phyloP scores from a whole-genome alignment of 1,140 invertebrate genomes.

The Mya arenaria region DNA sequence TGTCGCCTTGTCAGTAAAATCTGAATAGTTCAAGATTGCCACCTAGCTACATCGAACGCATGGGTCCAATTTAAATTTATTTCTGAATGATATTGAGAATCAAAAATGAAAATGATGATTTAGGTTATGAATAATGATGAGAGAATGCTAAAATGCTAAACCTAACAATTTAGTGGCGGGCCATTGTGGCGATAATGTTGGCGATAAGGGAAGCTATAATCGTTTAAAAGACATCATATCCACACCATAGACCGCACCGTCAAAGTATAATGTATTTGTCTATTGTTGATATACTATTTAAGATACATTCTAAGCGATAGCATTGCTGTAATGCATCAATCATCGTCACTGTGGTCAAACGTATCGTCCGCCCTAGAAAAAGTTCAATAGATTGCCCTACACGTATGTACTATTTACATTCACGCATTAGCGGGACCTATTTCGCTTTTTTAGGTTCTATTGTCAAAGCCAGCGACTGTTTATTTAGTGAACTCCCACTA shows the following conservation, averaged over 20 bases:
- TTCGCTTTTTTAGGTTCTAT: neutral
- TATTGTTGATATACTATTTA: neutral
- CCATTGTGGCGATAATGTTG: slow-evolving; percentile 8
- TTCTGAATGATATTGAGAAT: no score
- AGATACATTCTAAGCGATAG: neutral
- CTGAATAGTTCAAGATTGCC: no score
- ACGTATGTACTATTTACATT: neutral
- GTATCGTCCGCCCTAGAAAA: neutral
- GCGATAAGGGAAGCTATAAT: neutral
- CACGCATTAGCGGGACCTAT: neutral
- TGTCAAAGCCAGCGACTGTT: slow-evolving; percentile 26
- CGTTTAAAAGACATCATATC: slow-evolving; percentile 34
- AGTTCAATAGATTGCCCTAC: neutral
- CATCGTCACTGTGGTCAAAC: slow-evolving; percentile 1
- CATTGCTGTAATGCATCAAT: neutral
- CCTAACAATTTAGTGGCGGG: neutral
- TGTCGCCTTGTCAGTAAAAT: no score
- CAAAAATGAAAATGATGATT: neutral
- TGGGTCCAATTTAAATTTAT: no score
- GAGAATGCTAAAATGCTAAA: neutral
- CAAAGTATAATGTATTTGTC: neutral
- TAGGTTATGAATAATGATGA: neutral
- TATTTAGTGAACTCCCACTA: neutral
- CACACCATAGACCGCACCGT: neutral
- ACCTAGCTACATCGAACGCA: no score